Conservation (phyloP, 92 coral and sea anemone species). For the Umimayanthus kanabou region DNA sequence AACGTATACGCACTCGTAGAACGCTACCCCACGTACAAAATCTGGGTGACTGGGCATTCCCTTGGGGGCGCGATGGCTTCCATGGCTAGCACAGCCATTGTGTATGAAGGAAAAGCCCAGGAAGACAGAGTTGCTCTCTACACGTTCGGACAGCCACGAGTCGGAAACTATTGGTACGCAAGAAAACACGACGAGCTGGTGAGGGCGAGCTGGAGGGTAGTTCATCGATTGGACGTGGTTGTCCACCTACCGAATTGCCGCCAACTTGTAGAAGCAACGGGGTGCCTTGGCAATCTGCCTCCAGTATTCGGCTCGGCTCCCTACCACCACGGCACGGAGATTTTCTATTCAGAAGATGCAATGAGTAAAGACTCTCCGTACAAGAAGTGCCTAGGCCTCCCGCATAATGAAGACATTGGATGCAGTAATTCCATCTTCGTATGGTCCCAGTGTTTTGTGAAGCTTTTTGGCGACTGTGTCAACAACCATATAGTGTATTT, state of each 20-base stretch:
- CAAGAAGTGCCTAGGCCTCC: constrained; percentile 18
- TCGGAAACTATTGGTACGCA: constrained; percentile 44
- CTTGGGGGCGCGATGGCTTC: constrained; percentile 55
- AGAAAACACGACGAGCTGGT: constrained; percentile 44
- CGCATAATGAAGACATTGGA: constrained; percentile 41
- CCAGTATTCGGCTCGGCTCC: too few species aligned
- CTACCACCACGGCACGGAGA: too few species aligned
- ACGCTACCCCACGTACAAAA: constrained; percentile 35
- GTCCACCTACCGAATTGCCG: constrained; percentile 45
- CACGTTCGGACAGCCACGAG: constrained; percentile 33
- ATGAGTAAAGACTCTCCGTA: too few species aligned
- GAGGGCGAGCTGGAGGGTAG: constrained; percentile 46
- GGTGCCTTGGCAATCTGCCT: neutral
- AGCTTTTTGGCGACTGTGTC: constrained; percentile 11
- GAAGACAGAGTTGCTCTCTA: constrained; percentile 26
- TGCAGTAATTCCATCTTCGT: constrained; percentile 27
- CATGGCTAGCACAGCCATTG: constrained; percentile 45
- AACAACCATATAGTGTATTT: constrained; percentile 36
- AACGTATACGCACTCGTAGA: neutral
- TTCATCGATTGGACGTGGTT: constrained; percentile 34
- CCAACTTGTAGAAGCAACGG: neutral
- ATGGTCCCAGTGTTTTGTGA: neutral
- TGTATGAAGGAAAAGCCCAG: constrained; percentile 1
- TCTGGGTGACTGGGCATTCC: constrained; percentile 56
- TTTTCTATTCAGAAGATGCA: neutral